Evolutionary conservation across 2,797 vertebrate species (phyloP).

Genomic region (Syngnathus rostellatus): DNA sequence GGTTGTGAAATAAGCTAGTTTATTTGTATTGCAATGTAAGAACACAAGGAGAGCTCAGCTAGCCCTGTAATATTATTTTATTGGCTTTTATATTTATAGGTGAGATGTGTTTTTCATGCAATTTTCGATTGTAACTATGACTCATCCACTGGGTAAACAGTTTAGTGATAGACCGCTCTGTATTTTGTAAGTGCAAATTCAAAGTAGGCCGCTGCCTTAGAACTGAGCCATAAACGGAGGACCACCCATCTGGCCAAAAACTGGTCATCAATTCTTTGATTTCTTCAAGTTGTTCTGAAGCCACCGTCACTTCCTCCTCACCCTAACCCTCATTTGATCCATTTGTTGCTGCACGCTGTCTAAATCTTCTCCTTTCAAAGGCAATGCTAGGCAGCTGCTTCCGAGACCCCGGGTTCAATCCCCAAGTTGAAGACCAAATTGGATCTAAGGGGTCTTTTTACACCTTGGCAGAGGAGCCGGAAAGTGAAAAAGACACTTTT

Average conservation of each 20-base stretch:
- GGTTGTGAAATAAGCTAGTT: no score
- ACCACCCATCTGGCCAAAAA: neutral
- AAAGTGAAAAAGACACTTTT: conserved; percentile 12
- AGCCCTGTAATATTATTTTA: neutral
- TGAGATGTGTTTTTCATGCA: no score
- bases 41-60: no score
- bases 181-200: neutral
- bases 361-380: conserved; percentile 49
- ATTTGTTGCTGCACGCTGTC: conserved; percentile 47
- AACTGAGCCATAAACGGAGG: neutral
- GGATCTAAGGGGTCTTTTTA: conserved; percentile 8
- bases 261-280: neutral
- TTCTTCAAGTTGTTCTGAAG: neutral
- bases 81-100: neutral
- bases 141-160: neutral
- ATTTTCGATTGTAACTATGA: neutral
- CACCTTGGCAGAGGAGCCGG: conserved; percentile 10
- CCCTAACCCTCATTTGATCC: conserved; percentile 25
- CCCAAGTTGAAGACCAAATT: conserved; percentile 10
- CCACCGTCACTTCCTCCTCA: neutral
- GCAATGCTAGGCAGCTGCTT: conserved; percentile 14
- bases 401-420: conserved; percentile 15
- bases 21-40: no score
- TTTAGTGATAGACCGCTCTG: neutral
- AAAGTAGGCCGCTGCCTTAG: neutral